Evolutionary conservation across 2,888 invertebrate species (phyloP).

Genomic region (Itoplectis maculator): DNA sequence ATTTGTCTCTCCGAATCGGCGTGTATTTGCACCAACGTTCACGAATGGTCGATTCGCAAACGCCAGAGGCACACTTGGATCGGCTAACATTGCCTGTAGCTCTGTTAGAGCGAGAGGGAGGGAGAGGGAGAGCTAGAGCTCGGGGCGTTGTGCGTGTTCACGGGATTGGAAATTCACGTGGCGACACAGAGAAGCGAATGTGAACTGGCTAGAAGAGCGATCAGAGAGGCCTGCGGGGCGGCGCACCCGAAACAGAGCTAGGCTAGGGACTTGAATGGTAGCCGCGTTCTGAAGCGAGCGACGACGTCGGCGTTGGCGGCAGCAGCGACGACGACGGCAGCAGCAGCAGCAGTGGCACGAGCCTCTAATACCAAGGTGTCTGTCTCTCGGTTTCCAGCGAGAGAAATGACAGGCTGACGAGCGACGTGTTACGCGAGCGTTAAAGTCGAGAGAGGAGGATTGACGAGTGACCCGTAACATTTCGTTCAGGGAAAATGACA

Average conservation of each 20-base stretch:
- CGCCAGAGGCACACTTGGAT: slow-evolving; percentile 42
- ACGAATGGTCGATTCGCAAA: slow-evolving; percentile 38
- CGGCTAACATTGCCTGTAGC: slow-evolving; percentile 31
- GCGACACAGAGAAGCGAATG: slow-evolving; percentile 30
- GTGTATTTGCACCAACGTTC: slow-evolving; percentile 37
- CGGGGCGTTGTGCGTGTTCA: slow-evolving; percentile 25
- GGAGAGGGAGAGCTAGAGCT: no score
- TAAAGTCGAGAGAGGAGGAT: slow-evolving; percentile 2
- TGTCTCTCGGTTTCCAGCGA: slow-evolving; percentile 1
- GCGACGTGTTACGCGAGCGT: slow-evolving; percentile 28
- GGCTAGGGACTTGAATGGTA: slow-evolving; percentile 17
- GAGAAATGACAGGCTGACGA: slow-evolving; percentile 22
- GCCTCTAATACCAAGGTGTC: slow-evolving; percentile 20
- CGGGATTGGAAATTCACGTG: slow-evolving; percentile 37
- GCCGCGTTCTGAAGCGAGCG: background rate
- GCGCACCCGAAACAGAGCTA: slow-evolving; percentile 10
- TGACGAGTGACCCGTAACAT: slow-evolving; percentile 38
- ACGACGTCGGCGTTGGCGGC: background rate
- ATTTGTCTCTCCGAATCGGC: slow-evolving; percentile 16
- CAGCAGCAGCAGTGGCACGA: background rate
- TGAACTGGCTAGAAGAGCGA: slow-evolving; percentile 11
- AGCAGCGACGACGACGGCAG: background rate
- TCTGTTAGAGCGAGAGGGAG: no score
- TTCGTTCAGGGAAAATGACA: slow-evolving; percentile 36
- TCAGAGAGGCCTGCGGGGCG: slow-evolving; percentile 17